A percentile compares a stretch with the other conserved stretches of the same genome.
Conservation (phyloP, 2,113 vertebrate species). For the Istiophorus platypterus region DNA sequence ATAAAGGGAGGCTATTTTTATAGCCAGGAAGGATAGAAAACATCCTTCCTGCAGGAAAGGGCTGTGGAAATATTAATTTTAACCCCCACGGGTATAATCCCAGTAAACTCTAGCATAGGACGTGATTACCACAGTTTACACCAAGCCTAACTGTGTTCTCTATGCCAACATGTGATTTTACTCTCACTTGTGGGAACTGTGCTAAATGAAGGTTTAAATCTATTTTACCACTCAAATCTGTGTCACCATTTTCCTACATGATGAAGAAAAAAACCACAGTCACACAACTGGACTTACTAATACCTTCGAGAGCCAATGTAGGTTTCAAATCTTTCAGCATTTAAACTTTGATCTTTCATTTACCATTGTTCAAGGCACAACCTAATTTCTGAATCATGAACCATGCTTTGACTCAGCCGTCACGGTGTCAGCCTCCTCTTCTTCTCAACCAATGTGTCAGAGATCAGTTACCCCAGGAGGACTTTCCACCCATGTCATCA, state of each 20-base stretch:
- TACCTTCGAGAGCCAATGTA: not conserved
- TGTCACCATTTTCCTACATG: conserved; percentile 43
- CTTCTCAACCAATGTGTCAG: not conserved
- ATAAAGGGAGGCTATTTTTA: conserved; percentile 50
- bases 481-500: conserved; percentile 40
- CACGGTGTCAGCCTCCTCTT: not conserved
- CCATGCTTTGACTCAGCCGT: not conserved
- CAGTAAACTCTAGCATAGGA: conserved; percentile 39
- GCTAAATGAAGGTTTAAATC: conserved; percentile 54
- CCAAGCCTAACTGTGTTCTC: conserved; percentile 48
- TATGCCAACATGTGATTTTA: conserved; percentile 58
- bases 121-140: conserved; percentile 51
- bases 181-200: conserved; percentile 48
- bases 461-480: not conserved
- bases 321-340: not conserved
- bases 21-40: conserved; percentile 37
- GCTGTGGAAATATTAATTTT: conserved; percentile 3
- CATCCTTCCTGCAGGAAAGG: conserved; percentile 12
- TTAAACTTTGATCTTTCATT: not conserved
- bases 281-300: conserved; percentile 19
- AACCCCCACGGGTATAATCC: conserved; percentile 15
- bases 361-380: not conserved
- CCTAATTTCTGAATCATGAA: conserved; percentile 5
- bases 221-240: conserved; percentile 46
- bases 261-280: conserved; percentile 20